phyloP scores from a whole-genome alignment of 2,113 vertebrate species.

The Romanogobio albipinnatus region DNA sequence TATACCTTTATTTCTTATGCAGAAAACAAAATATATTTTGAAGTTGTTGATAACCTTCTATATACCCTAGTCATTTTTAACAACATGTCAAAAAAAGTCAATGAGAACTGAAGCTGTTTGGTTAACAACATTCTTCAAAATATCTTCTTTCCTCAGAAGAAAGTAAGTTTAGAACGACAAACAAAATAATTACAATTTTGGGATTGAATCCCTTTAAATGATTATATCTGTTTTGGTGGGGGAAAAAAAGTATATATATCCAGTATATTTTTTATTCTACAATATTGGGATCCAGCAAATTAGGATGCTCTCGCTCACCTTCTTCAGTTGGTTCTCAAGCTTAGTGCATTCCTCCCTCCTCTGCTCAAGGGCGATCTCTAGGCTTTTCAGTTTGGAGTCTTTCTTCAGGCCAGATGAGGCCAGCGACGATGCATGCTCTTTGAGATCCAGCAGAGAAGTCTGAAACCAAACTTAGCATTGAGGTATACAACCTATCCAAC shows the following conservation, averaged over 20 bases:
- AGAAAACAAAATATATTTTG: no score
- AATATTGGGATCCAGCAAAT: background rate
- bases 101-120: no score
- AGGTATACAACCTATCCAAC: background rate
- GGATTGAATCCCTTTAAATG: background rate
- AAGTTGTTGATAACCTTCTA: no score
- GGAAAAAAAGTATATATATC: background rate
- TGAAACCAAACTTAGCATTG: conserved; percentile 54
- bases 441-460: conserved; percentile 93
- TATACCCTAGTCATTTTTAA: no score
- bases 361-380: conserved; percentile 79
- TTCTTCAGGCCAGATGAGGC: conserved; percentile 97
- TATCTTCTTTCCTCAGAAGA: no score
- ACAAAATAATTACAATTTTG: no score
- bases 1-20: no score
- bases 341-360: conserved; percentile 78
- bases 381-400: conserved; percentile 85
- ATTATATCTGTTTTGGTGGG: background rate
- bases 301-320: conserved; percentile 60
- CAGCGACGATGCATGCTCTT: conserved; percentile 95
- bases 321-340: conserved; percentile 79
- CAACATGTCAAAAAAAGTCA: no score
- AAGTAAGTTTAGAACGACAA: no score
- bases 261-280: background rate
- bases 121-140: no score